Evolutionary conservation across 2,888 invertebrate genomes (phyloP).

Genomic region (Salpingus planirostris): DNA sequence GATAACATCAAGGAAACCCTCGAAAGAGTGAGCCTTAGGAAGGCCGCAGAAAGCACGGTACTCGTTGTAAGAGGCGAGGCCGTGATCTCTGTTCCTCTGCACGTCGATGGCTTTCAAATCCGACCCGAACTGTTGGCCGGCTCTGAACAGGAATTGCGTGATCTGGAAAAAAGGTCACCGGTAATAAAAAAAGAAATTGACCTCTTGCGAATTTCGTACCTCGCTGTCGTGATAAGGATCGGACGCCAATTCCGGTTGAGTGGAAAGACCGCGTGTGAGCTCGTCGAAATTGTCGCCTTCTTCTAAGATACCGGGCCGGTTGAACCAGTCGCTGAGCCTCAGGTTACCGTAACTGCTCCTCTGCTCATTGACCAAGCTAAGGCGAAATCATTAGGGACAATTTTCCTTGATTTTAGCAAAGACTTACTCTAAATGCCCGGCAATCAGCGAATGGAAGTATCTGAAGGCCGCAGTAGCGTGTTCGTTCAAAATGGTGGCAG

Average conservation of each 20-base stretch:
- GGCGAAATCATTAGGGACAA: too few species aligned
- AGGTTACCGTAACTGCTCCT: constrained; percentile 47
- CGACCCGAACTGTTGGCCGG: constrained; percentile 62
- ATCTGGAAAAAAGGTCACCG: constrained; percentile 43
- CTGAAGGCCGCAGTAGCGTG: constrained; percentile 66
- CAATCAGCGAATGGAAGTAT: constrained; percentile 63
- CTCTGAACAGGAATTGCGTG: constrained; percentile 58
- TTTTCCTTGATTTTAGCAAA: not conserved
- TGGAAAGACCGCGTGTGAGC: constrained; percentile 64
- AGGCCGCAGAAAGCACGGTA: constrained; percentile 70
- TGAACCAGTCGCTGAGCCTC: constrained; percentile 65
- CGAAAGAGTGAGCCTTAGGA: constrained; percentile 56
- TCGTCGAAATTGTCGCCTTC: constrained; percentile 59
- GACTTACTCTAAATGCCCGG: constrained; percentile 60
- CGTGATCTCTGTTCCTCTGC: constrained; percentile 82
- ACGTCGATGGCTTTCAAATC: constrained; percentile 77
- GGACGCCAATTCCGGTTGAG: constrained; percentile 66
- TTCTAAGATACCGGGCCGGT: constrained; percentile 57
- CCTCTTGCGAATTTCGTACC: too few species aligned
- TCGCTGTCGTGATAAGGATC: constrained; percentile 72
- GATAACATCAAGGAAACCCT: constrained; percentile 62
- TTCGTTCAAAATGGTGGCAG: constrained; percentile 58
- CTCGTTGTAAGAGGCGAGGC: constrained; percentile 68
- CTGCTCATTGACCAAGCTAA: constrained; percentile 51
- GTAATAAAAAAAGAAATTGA: constrained; percentile 13